A percentile compares a stretch with the other conserved stretches of the same genome.
Evolutionary conservation across 23 tunicate genomes (phyloP).

Genomic region (Ciona savignyi): DNA sequence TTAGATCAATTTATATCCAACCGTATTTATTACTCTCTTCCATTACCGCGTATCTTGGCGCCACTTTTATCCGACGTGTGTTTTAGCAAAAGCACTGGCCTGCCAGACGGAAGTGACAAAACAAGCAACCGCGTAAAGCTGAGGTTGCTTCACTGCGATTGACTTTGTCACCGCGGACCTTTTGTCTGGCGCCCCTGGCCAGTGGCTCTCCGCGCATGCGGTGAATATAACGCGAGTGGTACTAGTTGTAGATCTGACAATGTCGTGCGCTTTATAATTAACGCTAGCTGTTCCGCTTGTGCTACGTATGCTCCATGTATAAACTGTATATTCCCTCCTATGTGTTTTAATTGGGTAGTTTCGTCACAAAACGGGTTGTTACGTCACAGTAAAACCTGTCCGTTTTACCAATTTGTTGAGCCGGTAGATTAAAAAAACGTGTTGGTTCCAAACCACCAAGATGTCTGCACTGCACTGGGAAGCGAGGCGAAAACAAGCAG

Average conservation of each 20-base stretch:
- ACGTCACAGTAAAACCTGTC: neutral
- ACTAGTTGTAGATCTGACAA: neutral
- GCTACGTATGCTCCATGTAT: no score
- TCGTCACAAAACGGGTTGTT: neutral
- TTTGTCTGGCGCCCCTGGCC: constrained; percentile 19
- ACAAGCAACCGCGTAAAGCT: constrained; percentile 20
- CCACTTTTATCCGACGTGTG: neutral
- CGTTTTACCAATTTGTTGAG: no score
- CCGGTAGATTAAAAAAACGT: no score
- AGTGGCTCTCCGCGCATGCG: neutral
- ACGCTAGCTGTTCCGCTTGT: no score
- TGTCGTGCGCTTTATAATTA: no score
- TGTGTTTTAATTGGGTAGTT: no score
- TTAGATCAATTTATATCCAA: neutral
- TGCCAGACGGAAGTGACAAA: constrained; percentile 22
- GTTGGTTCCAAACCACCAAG: neutral
- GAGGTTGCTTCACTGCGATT: constrained; percentile 36
- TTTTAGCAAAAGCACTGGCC: neutral
- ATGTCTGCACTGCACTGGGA: constrained; percentile 96
- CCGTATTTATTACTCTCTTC: neutral
- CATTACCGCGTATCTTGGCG: neutral
- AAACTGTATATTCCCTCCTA: no score
- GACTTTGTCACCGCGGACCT: constrained; percentile 17
- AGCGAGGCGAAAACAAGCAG: constrained; percentile 72
- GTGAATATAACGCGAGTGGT: neutral